A percentile compares a stretch with the other conserved stretches of the same genome.
Evolutionary conservation across 1,140 invertebrate species (phyloP).

Genomic region (Cherax destructor): DNA sequence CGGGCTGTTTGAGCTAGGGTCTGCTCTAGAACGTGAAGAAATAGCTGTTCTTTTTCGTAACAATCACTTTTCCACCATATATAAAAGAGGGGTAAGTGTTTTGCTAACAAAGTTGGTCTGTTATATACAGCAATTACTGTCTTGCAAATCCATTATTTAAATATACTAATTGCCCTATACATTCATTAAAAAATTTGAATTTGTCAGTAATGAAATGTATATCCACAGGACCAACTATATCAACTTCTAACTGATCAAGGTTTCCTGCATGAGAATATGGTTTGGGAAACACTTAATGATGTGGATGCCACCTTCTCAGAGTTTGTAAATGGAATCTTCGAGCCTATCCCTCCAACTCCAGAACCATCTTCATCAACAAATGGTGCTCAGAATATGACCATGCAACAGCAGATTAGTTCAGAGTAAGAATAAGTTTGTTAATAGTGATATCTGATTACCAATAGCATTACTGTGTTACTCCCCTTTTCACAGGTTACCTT

Average conservation of each 20-base stretch:
- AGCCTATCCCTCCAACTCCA: conserved; percentile 72
- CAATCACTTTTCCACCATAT: conserved; percentile 81
- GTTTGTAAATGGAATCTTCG: conserved; percentile 79
- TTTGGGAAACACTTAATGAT: conserved; percentile 81
- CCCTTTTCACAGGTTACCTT: too few species aligned
- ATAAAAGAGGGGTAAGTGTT: conserved; percentile 77
- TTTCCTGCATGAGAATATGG: conserved; percentile 78
- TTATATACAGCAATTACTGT: neutral
- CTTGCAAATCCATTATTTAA: neutral
- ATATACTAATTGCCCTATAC: neutral
- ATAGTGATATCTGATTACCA: neutral
- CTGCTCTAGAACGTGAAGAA: conserved; percentile 77
- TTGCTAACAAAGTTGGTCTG: neutral
- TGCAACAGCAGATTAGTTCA: conserved; percentile 78
- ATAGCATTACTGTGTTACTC: too few species aligned
- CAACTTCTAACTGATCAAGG: conserved; percentile 81
- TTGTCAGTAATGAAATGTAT: neutral
- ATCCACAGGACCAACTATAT: conserved; percentile 78
- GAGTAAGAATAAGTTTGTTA: conserved; percentile 75
- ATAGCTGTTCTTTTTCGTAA: conserved; percentile 81
- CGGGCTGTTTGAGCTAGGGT: conserved; percentile 78
- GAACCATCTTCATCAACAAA: conserved; percentile 72
- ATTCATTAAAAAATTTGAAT: too few species aligned
- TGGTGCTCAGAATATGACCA: conserved; percentile 71
- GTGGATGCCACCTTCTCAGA: conserved; percentile 79